phyloP scores from a whole-genome alignment of 2,113 vertebrate species.

The Chloroceryle aenea region DNA sequence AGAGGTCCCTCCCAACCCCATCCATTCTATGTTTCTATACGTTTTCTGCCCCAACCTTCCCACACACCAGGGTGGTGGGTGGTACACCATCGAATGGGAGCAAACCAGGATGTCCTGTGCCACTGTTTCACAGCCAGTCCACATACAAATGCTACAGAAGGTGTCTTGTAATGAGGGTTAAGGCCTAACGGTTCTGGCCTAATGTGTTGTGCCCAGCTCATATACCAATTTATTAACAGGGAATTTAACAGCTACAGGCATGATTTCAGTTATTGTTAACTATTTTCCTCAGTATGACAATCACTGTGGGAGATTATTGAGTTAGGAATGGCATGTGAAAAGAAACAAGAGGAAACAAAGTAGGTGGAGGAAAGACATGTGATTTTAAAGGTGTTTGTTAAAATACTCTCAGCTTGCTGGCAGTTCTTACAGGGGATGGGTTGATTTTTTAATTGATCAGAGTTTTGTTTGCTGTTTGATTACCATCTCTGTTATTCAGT shows the following conservation, averaged over 20 bases:
- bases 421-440: background rate
- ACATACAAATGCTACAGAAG: fast-evolving
- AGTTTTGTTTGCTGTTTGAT: background rate
- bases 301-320: background rate
- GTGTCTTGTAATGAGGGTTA: background rate
- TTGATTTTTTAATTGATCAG: background rate
- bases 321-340: conserved; percentile 6
- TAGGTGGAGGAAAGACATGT: background rate
- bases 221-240: background rate
- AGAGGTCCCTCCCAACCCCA: too few species aligned
- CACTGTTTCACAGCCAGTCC: background rate
- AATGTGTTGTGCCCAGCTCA: background rate
- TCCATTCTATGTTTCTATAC: too few species aligned
- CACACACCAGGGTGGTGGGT: too few species aligned
- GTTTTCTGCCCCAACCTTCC: background rate
- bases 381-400: background rate
- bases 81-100: background rate
- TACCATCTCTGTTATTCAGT: background rate
- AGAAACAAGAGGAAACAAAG: conserved; percentile 1
- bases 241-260: background rate
- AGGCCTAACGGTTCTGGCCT: background rate
- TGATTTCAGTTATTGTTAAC: background rate
- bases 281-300: background rate
- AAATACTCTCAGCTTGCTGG: background rate
- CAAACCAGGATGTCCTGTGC: background rate